Base-by-base conservation (phyloP, 2,113 vertebrate genomes). In the Cinclus mexicanus region DNA sequence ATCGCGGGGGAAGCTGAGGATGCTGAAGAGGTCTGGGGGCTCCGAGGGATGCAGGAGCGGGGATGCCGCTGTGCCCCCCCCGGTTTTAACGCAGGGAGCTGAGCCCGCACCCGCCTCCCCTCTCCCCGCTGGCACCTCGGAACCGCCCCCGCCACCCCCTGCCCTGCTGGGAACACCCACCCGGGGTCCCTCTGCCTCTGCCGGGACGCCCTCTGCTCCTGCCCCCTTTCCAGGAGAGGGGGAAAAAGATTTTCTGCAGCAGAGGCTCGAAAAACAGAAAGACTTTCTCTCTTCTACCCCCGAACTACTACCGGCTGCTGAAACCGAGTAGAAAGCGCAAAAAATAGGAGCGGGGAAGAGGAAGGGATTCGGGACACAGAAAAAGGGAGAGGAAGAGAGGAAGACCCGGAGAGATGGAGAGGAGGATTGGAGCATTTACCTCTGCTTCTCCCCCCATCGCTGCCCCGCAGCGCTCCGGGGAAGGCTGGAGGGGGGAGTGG, bases 81-180 rank as follows among this genome's bases (percentile, higher is more conserved):
- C 68, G 9, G 11, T n/a, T 76, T 23, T 41, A 49, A 22, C 2
- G 11, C 47, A 1, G 26, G 53, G 25, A 41, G 20, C 60, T 1
- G 11, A 57, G 5, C 37, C 61, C 11, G 10, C n/a, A 33, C 0
- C n/a, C 29, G 0, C 33, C 57, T 24, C 10, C 2, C 6, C 14
- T n/a, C 4, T 39, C 10, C 44, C 13, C 6, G 5, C 31, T 37
- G 25, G 12, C 53, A 20, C 9, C 24, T 41, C 39, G 18, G 53
- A 25, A 14, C 50, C 26, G 5, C 21, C 53, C 37, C 22, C 33
- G 12, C 14, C 69, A 8, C n/a, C 14, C 56, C 26, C 56, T 28
- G 76, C 37, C 23, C 44, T 33, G 19, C 46, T n/a, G 11, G 53
- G 59, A 61, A 31, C 79, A 44, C 17, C 56, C 17, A 5, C 12